Conservation (phyloP, 2,888 invertebrate genomes). For the Tridacna crocea region DNA sequence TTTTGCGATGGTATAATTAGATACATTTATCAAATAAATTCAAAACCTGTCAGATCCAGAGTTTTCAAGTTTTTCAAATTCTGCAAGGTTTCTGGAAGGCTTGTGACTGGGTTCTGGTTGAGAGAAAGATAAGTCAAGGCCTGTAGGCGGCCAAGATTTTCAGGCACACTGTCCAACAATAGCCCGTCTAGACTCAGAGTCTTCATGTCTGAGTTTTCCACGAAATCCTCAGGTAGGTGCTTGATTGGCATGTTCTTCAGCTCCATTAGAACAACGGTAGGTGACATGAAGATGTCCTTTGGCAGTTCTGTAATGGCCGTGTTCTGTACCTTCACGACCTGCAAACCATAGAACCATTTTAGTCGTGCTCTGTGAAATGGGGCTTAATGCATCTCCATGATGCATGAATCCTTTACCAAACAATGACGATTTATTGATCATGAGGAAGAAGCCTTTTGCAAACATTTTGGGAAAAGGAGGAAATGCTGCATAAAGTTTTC, state of each 20-base stretch:
- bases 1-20: too few relatives aligned
- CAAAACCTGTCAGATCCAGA: constrained; percentile 70
- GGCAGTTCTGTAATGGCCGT: constrained; percentile 65
- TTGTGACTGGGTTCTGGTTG: constrained; percentile 73
- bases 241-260: constrained; percentile 64
- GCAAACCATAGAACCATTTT: constrained; percentile 25
- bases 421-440: too few relatives aligned
- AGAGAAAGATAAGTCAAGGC: constrained; percentile 70
- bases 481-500: too few relatives aligned
- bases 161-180: constrained; percentile 70
- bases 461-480: too few relatives aligned
- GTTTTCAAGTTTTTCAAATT: constrained; percentile 68
- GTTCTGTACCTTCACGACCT: constrained; percentile 64
- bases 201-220: constrained; percentile 62
- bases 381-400: too few relatives aligned
- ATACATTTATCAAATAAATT: background rate
- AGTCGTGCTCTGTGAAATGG: too few relatives aligned
- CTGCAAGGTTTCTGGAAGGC: constrained; percentile 73
- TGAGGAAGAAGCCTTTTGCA: too few relatives aligned
- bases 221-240: constrained; percentile 66
- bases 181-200: constrained; percentile 71
- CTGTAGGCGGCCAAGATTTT: constrained; percentile 67
- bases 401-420: too few relatives aligned
- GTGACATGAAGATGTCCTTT: constrained; percentile 64
- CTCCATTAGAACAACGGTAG: constrained; percentile 48